Evolutionary conservation across 2,797 vertebrate genomes (phyloP).

Genomic region (Saxicola maurus): DNA sequence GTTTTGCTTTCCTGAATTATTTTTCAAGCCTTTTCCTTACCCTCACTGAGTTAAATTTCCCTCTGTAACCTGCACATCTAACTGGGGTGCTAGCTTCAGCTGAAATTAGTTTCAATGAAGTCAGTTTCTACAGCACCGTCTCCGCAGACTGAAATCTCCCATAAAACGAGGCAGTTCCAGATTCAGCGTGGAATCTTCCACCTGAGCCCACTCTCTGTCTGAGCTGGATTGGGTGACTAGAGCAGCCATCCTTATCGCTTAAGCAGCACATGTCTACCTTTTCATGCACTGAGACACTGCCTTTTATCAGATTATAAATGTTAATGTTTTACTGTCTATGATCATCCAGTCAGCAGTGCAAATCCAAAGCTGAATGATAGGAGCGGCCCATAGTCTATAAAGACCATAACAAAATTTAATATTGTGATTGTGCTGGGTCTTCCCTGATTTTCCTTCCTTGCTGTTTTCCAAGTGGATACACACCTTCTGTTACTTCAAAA

Average conservation of each 20-base stretch:
- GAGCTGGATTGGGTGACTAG: background rate
- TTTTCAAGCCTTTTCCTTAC: background rate
- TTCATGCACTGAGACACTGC: background rate
- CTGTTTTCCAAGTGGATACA: background rate
- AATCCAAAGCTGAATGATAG: background rate
- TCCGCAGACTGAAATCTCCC: background rate
- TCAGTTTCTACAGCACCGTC: background rate
- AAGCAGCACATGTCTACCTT: background rate
- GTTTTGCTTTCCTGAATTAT: conserved; percentile 1
- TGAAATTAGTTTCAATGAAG: background rate
- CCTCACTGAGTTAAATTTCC: background rate
- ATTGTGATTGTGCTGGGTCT: background rate
- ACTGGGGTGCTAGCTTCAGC: background rate
- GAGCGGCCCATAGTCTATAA: background rate
- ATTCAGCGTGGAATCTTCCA: background rate
- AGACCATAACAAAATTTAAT: background rate
- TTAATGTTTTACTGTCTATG: background rate
- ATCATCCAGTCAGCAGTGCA: background rate
- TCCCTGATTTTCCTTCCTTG: background rate
- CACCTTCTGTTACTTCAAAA: background rate
- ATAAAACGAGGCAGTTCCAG: background rate
- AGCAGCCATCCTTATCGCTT: background rate
- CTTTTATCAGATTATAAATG: background rate
- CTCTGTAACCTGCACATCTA: background rate
- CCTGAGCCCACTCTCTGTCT: background rate